Conservation (phyloP, 2,888 invertebrate species). For the Napeogenes inachia region DNA sequence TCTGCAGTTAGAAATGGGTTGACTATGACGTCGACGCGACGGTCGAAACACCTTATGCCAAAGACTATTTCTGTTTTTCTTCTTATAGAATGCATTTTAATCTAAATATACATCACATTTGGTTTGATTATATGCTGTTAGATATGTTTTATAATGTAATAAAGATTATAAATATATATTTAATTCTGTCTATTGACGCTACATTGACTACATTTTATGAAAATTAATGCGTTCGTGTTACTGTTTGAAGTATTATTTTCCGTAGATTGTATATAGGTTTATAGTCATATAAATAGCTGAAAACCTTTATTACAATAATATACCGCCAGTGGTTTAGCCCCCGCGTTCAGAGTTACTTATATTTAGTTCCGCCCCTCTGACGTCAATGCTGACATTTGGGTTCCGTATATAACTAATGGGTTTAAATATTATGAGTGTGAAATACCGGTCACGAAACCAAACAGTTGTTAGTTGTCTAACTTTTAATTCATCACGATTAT, state of each 20-base stretch:
- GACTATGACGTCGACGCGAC: slow-evolving; percentile 67
- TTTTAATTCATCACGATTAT: not conserved
- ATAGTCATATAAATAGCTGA: slow-evolving; percentile 3
- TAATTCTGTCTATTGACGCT: no score
- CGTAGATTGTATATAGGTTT: no score
- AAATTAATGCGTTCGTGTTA: no score
- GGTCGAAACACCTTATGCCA: slow-evolving; percentile 41
- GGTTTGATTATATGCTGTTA: no score
- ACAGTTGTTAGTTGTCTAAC: not conserved
- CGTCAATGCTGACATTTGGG: slow-evolving; percentile 73
- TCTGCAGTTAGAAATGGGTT: slow-evolving; percentile 54
- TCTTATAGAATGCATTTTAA: slow-evolving; percentile 1
- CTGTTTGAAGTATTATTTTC: no score
- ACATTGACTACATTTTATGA: no score
- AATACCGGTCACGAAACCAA: not conserved
- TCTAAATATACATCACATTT: no score
- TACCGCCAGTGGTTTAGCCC: slow-evolving; percentile 26
- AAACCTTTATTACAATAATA: slow-evolving; percentile 16
- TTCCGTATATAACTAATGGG: slow-evolving; percentile 43
- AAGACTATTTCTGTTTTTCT: slow-evolving; percentile 27
- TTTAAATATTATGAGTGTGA: slow-evolving; percentile 35
- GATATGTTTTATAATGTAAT: no score
- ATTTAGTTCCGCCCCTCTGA: slow-evolving; percentile 65
- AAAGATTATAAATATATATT: no score
- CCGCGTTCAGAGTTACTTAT: slow-evolving; percentile 40